Percentiles rank a stretch among this genome's conserved stretches.
Conservation (phyloP, 2,797 vertebrate species). For the Denticeps clupeoides region DNA sequence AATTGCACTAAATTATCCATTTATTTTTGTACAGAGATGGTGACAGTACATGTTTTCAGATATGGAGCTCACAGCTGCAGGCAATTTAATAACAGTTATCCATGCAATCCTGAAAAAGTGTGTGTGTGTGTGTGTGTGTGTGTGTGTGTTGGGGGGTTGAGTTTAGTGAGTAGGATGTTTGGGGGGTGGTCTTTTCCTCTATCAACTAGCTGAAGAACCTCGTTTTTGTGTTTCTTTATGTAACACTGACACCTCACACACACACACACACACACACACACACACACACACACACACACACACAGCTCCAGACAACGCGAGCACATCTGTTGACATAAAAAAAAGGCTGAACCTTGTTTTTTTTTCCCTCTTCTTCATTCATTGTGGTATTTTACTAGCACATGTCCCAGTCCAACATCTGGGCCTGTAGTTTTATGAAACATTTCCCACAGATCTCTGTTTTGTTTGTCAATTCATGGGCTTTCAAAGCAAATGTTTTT, state of each 20-base stretch:
- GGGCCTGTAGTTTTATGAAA: conserved; percentile 86
- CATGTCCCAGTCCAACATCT: conserved; percentile 84
- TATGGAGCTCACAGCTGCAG: conserved; percentile 67
- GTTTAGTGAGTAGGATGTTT: no score
- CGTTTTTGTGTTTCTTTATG: no score
- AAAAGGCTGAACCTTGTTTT: conserved; percentile 75
- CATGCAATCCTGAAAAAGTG: conserved; percentile 46
- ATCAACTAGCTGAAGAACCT: no score
- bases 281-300: no score
- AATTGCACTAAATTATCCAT: conserved; percentile 66
- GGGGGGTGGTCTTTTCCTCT: no score
- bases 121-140: conserved; percentile 11
- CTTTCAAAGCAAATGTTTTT: conserved; percentile 78
- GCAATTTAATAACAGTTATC: conserved; percentile 66
- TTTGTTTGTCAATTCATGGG: conserved; percentile 76
- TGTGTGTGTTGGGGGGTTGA: background rate
- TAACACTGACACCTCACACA: no score
- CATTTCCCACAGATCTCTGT: conserved; percentile 88
- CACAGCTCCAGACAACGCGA: conserved; percentile 40
- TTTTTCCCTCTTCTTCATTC: conserved; percentile 54
- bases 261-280: no score
- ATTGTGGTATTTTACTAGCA: conserved; percentile 83
- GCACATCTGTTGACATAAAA: conserved; percentile 80
- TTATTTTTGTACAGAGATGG: conserved; percentile 65
- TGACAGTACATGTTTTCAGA: conserved; percentile 68